Evolutionary conservation across 1,140 invertebrate genomes (phyloP), one percentile per base, ranked within the genome.

Genomic region (Papilio machaon): DNA sequence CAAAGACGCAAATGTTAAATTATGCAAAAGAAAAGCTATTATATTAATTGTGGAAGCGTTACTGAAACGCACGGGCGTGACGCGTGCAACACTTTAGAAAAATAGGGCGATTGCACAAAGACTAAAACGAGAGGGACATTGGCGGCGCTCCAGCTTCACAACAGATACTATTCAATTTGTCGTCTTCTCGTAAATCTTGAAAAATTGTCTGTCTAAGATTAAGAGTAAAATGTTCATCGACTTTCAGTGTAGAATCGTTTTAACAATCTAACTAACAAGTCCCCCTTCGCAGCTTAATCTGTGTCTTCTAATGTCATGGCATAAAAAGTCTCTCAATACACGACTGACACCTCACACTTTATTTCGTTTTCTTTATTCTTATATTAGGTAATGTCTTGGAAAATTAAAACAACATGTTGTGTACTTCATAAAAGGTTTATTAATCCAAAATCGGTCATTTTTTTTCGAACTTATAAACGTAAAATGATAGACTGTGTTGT

Each of bases 41-140:
- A 81, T 58, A 73, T 52, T 81, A 54, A 85, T 84, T 80, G 82
- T 82, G 76, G 73, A 84, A 87, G 84, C 74, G 80, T 81, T 87
- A 79, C 78, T 82, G 58, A 73, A 85, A 80, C 70, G 23, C 76
- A 47, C 17, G 79, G 85, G 64, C 81, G 90, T 88, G 88, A 89
- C 89, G 89, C 88, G 91, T 90, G 90, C 90, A 91, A 92, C 86
- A 89, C 89, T 92, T 89, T 91, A 91, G 87, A 94, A 93, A 94
- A 94, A 93, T 94, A 92, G 93, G 93, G 83, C 91, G 92, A 94
- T 94, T 94, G 92, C 93, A 94, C 87, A 94, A 94, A 92, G 91
- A 88, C 87, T 90, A 86, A 90, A 88, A 90, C 87, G 88, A 89
- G 84, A 87, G 81, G 88, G 88, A 91, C 82, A 87, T 93, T 94